Conservation (phyloP, 2,797 vertebrate species). For the Apogon hyalosoma region DNA sequence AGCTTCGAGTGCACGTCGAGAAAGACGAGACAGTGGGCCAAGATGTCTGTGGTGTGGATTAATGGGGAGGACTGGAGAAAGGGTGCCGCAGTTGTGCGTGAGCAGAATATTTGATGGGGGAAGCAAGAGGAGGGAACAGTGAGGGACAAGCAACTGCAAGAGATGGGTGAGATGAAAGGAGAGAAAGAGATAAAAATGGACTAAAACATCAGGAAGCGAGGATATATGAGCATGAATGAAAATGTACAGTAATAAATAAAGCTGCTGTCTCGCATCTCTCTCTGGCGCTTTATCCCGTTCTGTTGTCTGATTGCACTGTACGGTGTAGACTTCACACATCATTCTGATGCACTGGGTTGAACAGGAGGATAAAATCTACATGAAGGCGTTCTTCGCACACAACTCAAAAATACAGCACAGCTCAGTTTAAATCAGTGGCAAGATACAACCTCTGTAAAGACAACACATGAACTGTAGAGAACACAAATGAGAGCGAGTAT, state of each 20-base stretch:
- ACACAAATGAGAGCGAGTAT: neutral
- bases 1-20: conserved; percentile 71
- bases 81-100: conserved; percentile 92
- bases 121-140: conserved; percentile 84
- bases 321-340: conserved; percentile 30
- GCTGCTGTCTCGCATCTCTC: conserved; percentile 38
- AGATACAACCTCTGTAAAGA: conserved; percentile 4
- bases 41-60: conserved; percentile 90
- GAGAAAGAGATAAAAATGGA: conserved; percentile 46
- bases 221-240: conserved; percentile 39
- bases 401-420: conserved; percentile 4
- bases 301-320: conserved; percentile 28
- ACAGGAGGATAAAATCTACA: conserved; percentile 18
- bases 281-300: conserved; percentile 37
- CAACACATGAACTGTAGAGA: neutral
- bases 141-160: conserved; percentile 74
- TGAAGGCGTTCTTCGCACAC: conserved; percentile 19
- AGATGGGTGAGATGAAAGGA: conserved; percentile 62
- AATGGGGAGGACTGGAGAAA: conserved; percentile 91
- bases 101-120: conserved; percentile 90
- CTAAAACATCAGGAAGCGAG: conserved; percentile 53
- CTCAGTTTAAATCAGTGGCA: neutral
- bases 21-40: conserved; percentile 84
- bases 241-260: conserved; percentile 60
- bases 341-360: conserved; percentile 35